Evolutionary conservation across 2,888 invertebrate species (phyloP), one percentile per base, ranked within the genome.

Genomic region (Drosophila lutescens): DNA sequence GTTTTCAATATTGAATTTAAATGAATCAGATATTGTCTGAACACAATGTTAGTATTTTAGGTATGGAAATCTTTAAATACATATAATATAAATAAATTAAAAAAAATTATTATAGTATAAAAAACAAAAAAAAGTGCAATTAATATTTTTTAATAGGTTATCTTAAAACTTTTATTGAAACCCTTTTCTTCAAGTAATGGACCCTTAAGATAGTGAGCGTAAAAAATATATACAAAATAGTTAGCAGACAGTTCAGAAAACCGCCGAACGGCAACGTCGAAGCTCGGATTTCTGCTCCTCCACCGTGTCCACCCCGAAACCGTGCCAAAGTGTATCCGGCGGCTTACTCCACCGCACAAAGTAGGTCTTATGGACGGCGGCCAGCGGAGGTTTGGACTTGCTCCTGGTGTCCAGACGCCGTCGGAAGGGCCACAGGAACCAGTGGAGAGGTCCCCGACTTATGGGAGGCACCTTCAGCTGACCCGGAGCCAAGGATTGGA

Each of bases 261-360:
- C 76, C 4, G 90, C 88, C 12, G 90, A 90, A 0, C 88, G 90
- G 59, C 91, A 90, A 5, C 90, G 88, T 32, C 88, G 86, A 41
- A 90, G 59, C n/a, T 55, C 67, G 10, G 67, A 59, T 23, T 65
- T 74, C 3, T 63, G 32, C 40, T 57, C 60, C 10, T 46, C 55
- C 51, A 5, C 23, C n/a, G 55, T 78, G 8, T 61, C 69, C 23
- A 81, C 73, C 20, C 80, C 86, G 13, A 79, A 90, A n/a, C 87
- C 90, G 30, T 78, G 82, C 69, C 73, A 79, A 8, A 76, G 46
- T 1, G 79, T 80, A 8, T 89, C 83, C 17, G 91, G 84, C 13
- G 88, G 89, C n/a, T 91, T 91, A 62, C 76, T 86, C 91, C 92
- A 91, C 4, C 87, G 84, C 1, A 91, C 87, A 57, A 91, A 91